Percentiles rank a stretch among this genome's conserved stretches.
Evolutionary conservation across 2,113 vertebrate genomes (phyloP).

Genomic region (Vimba vimba): DNA sequence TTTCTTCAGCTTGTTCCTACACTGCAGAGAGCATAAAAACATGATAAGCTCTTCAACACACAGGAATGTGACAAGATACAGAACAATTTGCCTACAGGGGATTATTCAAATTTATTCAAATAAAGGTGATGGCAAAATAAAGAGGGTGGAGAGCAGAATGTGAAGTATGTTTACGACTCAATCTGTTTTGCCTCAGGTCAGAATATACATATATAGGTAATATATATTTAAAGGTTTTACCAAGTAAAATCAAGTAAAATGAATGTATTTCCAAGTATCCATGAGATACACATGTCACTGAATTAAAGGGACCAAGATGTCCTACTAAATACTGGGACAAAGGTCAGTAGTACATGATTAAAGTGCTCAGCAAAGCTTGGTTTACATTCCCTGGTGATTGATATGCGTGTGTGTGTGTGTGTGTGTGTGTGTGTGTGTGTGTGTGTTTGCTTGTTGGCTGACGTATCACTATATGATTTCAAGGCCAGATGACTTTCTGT

Average conservation of each 20-base stretch:
- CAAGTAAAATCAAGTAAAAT: neutral
- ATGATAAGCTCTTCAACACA: neutral
- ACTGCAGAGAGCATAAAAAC: neutral
- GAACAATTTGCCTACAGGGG: neutral
- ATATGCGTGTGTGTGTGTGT: neutral
- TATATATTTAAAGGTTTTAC: neutral
- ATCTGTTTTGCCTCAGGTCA: neutral
- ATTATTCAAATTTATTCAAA: constrained; percentile 22
- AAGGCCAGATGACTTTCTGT: constrained; percentile 14
- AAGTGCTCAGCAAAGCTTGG: constrained; percentile 14
- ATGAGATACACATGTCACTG: neutral
- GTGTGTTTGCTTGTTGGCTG: neutral
- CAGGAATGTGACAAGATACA: constrained; percentile 3
- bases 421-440: neutral
- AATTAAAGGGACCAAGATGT: constrained; percentile 15
- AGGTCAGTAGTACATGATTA: constrained; percentile 10
- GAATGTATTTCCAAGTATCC: neutral
- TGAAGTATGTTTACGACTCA: neutral
- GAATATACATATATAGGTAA: no score
- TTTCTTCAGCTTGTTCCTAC: constrained; percentile 2
- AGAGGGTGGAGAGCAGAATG: neutral
- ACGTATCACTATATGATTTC: constrained; percentile 9
- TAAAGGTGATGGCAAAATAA: constrained; percentile 12
- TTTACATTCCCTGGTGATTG: constrained; percentile 31
- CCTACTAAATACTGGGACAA: constrained; percentile 22